These are phyloP conservation scores for Vicugna pacos DNA, from an alignment of 2,113 vertebrate genomes.

Conservation along the genomic window DNA sequence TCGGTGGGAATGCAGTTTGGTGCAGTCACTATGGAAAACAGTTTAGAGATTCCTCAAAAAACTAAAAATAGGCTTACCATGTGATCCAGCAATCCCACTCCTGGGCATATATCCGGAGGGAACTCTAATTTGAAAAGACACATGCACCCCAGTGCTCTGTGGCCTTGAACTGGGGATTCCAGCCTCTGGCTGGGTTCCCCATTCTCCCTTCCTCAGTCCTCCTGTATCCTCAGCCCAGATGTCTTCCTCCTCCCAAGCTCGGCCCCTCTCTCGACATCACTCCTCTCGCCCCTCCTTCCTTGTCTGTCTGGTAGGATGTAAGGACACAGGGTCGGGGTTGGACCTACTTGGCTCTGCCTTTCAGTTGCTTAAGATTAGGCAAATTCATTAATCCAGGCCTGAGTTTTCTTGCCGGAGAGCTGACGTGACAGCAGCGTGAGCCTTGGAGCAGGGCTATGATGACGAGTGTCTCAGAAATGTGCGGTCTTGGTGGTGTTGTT, in stretches of 20 bases:
- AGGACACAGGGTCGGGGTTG: too few relatives aligned
- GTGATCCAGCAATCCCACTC: too few relatives aligned
- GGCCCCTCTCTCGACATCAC: not conserved
- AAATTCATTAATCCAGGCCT: too few relatives aligned
- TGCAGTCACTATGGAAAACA: too few relatives aligned
- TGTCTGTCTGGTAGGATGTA: too few relatives aligned
- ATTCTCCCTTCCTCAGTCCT: not conserved
- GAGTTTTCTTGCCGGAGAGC: not conserved
- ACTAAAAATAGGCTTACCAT: too few relatives aligned
- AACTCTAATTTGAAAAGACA: too few relatives aligned
- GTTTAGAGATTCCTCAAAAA: too few relatives aligned
- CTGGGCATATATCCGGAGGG: too few relatives aligned
- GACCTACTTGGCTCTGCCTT: too few relatives aligned
- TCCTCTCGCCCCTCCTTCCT: too few relatives aligned
- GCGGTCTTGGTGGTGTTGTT: not conserved
- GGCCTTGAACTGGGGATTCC: not conserved
- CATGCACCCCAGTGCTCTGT: not conserved
- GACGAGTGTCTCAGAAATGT: not conserved
- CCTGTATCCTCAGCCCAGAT: not conserved
- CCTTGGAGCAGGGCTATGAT: not conserved
- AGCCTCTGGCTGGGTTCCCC: not conserved
- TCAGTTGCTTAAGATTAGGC: not conserved
- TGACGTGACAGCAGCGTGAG: accelerated
- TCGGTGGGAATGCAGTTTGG: too few relatives aligned
- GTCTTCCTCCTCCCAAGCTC: not conserved